Evolutionary conservation across 2,113 vertebrate genomes (phyloP).

Genomic region (Globicephala melas): DNA sequence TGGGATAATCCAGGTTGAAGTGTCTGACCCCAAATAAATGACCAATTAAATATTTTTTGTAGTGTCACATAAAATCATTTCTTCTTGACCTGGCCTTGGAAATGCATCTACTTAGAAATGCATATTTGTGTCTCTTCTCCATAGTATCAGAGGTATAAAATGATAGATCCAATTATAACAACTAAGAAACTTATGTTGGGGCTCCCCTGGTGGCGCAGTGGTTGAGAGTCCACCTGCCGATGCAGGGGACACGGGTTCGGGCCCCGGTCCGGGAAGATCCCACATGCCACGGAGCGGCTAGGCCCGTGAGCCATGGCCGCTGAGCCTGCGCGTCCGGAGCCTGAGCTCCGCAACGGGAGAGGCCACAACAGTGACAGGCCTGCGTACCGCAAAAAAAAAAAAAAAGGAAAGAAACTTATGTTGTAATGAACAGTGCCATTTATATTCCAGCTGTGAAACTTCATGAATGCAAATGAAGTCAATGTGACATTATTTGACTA

Average conservation of each 20-base stretch:
- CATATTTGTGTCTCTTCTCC: neutral
- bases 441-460: slow-evolving; percentile 21
- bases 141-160: neutral
- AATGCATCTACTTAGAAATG: neutral
- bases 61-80: neutral
- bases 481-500: slow-evolving; percentile 33
- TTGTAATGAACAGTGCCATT: neutral
- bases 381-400: too few species aligned
- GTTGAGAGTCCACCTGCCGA: too few species aligned
- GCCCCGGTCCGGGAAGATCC: too few species aligned
- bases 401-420: neutral
- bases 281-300: too few species aligned
- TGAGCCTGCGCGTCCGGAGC: too few species aligned
- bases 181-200: neutral
- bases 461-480: slow-evolving; percentile 48
- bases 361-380: too few species aligned
- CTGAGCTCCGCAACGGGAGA: too few species aligned
- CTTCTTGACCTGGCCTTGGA: neutral
- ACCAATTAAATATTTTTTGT: neutral
- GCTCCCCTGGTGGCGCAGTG: too few species aligned
- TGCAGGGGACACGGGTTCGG: too few species aligned
- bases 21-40: neutral
- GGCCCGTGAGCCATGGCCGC: too few species aligned
- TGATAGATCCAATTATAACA: neutral
- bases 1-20: neutral